phyloP scores from a whole-genome alignment of 2,797 vertebrate genomes.

The Arrhamphus sclerolepis region DNA sequence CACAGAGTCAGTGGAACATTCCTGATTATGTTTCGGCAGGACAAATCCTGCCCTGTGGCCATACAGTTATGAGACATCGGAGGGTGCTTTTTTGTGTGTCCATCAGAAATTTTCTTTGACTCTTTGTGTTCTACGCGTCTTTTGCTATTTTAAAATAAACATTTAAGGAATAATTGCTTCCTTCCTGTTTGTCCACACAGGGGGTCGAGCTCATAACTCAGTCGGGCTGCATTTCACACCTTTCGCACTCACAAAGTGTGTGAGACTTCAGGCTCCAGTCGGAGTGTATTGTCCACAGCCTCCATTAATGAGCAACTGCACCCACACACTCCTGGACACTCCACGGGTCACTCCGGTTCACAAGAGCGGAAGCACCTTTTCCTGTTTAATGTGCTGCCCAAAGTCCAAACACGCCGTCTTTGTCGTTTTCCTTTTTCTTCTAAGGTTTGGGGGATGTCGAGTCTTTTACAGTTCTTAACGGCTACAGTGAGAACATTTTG shows the following conservation, averaged over 20 bases:
- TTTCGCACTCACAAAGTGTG: constrained; percentile 38
- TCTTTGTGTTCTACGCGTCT: constrained; percentile 14
- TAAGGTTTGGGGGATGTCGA: constrained; percentile 53
- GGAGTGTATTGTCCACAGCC: constrained; percentile 17
- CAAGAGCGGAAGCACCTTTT: constrained; percentile 70
- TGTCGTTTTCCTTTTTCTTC: constrained; percentile 65
- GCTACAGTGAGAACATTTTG: constrained; percentile 73
- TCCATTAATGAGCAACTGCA: constrained; percentile 22
- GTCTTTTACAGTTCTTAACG: constrained; percentile 63
- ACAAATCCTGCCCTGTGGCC: constrained; percentile 71
- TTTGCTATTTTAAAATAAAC: constrained; percentile 29
- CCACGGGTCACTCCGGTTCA: constrained; percentile 60
- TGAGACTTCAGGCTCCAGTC: constrained; percentile 21
- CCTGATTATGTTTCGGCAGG: constrained; percentile 72
- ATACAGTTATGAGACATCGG: constrained; percentile 59
- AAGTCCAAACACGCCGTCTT: constrained; percentile 71
- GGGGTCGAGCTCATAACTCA: constrained; percentile 44
- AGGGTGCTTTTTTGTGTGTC: constrained; percentile 46
- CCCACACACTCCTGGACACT: constrained; percentile 42
- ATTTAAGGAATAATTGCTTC: constrained; percentile 59
- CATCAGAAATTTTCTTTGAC: constrained; percentile 24
- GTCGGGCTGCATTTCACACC: constrained; percentile 53
- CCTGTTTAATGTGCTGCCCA: constrained; percentile 56
- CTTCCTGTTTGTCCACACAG: constrained; percentile 60
- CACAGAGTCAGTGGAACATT: constrained; percentile 72